Base-by-base conservation (phyloP, 2,113 vertebrate species). In the Bubo blakistoni region DNA sequence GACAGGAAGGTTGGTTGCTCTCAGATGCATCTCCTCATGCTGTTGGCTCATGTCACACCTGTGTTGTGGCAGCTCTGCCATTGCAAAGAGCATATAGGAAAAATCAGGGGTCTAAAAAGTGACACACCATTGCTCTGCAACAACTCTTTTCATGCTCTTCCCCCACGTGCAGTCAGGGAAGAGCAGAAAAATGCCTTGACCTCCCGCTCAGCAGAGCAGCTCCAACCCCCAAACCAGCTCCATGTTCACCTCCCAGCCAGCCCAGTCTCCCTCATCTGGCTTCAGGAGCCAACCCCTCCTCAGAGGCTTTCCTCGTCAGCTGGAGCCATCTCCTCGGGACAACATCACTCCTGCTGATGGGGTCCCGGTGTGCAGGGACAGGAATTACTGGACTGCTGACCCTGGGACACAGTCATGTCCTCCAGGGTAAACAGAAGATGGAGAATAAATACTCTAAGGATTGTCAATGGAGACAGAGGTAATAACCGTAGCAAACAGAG, bases 61-160 rank as follows among this genome's bases (percentile, higher is more conserved):
- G n/a, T 17, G 4, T 74, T 27, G 65, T 12, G 52, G 44, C 59
- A 59, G 34, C 74, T 81, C 47, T 77, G 82, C 67, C 24, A 1
- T 38, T 65, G 47, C 61, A 40, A 79, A 81, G 61, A 32, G 10
- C 7, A 1, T 14, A 6, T 2, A 30, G 38, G n/a, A 16, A 20
- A 80, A 93, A 74, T 4, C 6, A 44, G 44, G 17, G 29, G 8
- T 69, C 17, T 81, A 5, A 38, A 85, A 84, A 67, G 10, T 1
- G 2, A 9, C 0, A 0, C 13, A 32, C 32, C 18, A 8, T 15
- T 0, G 0, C 17, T 47, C 55, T 66, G 51, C 55, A 40, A 52
- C 17, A 4, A 4, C 20, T 78, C 59, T 90, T 63, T 61, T 49
- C 42, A 16, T 42, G 34, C 14, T 88, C 36, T 78, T 65, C 15